Percentiles rank a stretch among this genome's conserved stretches.
Conservation (phyloP, 2,113 vertebrate genomes). For the Anguilla japonica region DNA sequence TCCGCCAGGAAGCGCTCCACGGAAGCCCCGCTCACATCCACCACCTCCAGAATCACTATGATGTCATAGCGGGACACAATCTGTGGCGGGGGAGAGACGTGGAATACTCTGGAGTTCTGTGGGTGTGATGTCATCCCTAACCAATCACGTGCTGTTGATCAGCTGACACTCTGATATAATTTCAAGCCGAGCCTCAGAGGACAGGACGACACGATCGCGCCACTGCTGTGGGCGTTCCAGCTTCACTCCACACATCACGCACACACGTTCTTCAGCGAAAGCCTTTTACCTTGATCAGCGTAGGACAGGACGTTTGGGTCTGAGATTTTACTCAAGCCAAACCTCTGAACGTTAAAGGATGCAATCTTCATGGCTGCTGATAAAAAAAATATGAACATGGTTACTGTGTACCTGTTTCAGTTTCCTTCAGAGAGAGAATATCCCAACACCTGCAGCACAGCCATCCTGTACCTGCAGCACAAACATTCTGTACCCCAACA, state of each 20-base stretch:
- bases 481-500: no score
- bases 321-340: conserved; percentile 60
- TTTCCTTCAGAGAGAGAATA: not conserved
- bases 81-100: conserved; percentile 29
- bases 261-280: no score
- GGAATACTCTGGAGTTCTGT: not conserved
- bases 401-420: not conserved
- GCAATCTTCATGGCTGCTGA: conserved; percentile 64
- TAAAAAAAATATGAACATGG: not conserved
- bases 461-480: no score
- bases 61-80: conserved; percentile 66
- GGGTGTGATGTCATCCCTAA: not conserved
- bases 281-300: conserved; percentile 53
- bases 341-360: conserved; percentile 66
- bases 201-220: not conserved
- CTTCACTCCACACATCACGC: no score
- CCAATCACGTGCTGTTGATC: not conserved
- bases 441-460: not conserved
- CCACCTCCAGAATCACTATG: conserved; percentile 64
- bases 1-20: conserved; percentile 52
- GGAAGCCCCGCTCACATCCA: conserved; percentile 55
- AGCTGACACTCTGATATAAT: not conserved
- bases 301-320: conserved; percentile 45
- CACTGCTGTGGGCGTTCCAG: not conserved
- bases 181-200: not conserved